Conservation (phyloP, 2,113 vertebrate species). For the Bagarius yarrelli region DNA sequence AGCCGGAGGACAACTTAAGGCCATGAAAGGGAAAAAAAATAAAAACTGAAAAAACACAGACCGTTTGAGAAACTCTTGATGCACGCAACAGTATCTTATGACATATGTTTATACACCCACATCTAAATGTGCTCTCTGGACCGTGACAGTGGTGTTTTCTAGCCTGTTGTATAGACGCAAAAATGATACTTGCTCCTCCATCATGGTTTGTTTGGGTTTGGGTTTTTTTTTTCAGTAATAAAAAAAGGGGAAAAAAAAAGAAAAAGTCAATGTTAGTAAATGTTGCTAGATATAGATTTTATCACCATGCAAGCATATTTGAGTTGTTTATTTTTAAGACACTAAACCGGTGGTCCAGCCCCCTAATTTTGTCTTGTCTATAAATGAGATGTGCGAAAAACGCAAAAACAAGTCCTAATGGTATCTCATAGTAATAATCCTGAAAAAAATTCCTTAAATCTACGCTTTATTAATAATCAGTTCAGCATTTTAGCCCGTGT, state of each 20-base stretch:
- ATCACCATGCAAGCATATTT: constrained; percentile 80
- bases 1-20: constrained; percentile 31
- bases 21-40: constrained; percentile 11
- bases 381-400: background rate
- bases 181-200: constrained; percentile 94
- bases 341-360: constrained; percentile 16
- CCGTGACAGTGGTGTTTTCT: constrained; percentile 99
- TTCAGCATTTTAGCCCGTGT: background rate
- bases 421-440: background rate
- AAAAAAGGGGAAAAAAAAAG: constrained; percentile 34
- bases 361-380: background rate
- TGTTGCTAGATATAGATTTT: constrained; percentile 99
- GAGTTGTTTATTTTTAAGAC: constrained; percentile 69
- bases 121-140: constrained; percentile 99
- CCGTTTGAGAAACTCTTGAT: constrained; percentile 88
- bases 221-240: constrained; percentile 90
- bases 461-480: background rate
- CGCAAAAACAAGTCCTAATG: background rate
- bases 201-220: constrained; percentile 55
- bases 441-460: background rate
- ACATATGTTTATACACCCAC: constrained; percentile 99
- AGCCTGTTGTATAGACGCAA: constrained; percentile 99
- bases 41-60: constrained; percentile 67
- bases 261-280: constrained; percentile 88
- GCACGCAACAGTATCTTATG: constrained; percentile 97